Base-by-base conservation (phyloP, 1,140 invertebrate species). In the Arion vulgaris region DNA sequence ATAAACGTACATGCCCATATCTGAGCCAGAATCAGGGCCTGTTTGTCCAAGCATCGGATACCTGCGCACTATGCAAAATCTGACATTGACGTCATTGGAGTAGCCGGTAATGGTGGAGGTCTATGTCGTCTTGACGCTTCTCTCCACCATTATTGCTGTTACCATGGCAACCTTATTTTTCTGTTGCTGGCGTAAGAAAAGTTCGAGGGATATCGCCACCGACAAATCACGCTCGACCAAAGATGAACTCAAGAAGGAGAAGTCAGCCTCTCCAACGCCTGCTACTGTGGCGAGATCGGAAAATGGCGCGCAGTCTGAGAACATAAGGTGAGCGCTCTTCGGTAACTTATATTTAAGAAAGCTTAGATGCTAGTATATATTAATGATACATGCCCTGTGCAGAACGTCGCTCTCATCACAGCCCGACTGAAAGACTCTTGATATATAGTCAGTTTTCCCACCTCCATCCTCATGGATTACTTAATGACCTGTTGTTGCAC, bases 121-220 rank as follows among this genome's bases (percentile, higher is more conserved):
- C 62, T n/a, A n/a, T n/a, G n/a, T n/a, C n/a, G 4, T 28, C n/a
- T 32, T 66, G 1, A 32, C 62, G 11, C 62, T 66, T 66, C 9
- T 66, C 62, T 66, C 62, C 62, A 66, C 62, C 62, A 66, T 66
- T 28, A 66, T 66, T 28, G 62, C 32, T 7, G 62, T 66, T 66
- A 66, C 62, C 62, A 66, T 66, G 62, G 62, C 62, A 66, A 66
- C 62, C 62, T 2, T 66, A 13, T 66, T 66, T 32, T 66, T 66
- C 62, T 66, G 62, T 28, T 66, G 62, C 62, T 66, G 62, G 62
- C n/a, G 62, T 23, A 66, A 32, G 62, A 32, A 66, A 66, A 17
- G 62, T 28, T 66, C 62, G 9, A 17, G n/a, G 28, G 28, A 66
- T 66, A 66, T 66, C 19, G 17, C 28, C 17, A n/a, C 19, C 26